Base-by-base conservation (phyloP, 2,888 invertebrate genomes). In the Watsonalla binaria region DNA sequence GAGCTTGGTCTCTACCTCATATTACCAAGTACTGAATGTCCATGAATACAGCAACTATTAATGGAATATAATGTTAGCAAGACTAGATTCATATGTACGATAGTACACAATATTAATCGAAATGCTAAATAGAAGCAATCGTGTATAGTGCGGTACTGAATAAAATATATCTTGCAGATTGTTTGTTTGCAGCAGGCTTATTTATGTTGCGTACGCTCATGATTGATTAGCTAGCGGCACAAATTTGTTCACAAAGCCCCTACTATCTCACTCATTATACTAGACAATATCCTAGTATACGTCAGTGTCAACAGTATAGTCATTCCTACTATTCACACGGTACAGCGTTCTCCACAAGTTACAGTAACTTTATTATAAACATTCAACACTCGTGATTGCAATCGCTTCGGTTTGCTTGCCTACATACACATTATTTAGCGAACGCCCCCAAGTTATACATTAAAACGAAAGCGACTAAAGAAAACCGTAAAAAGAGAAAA, bases 191-290 rank as follows among this genome's bases (percentile, higher is more conserved):
- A 58, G 51, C 58, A 46, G 39, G 58, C 63, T 69, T 70, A 73
- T 74, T 76, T 75, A 74, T 72, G 66, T 62, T 58, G 64, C 62
- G 67, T 64, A 63, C 62, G 64, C 65, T 59, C 63, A 63, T 76
- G 77, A 77, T 77, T 74, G 76, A 77, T 76, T 71, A 71, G 71
- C 59, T 68, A 61, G 68, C 61, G 65, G 64, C 62, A 62, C 63
- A 70, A 71, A 70, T 75, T 73, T 72, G 68, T 68, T 60, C 66
- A 62, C 63, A 61, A 65, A 72, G 66, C 63, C 69, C 63, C 66
- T 67, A 65, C 74, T 76, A 73, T 69, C 73, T 72, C 73, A 73
- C 67, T 67, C 66, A 66, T 68, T 48, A 71, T 72, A 67, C 67
- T 60, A 61, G 63, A 60, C 66, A 60, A 55, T 70, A 70, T 67